phyloP scores from a whole-genome alignment of 2,113 vertebrate genomes.

The Notiomystis cincta region DNA sequence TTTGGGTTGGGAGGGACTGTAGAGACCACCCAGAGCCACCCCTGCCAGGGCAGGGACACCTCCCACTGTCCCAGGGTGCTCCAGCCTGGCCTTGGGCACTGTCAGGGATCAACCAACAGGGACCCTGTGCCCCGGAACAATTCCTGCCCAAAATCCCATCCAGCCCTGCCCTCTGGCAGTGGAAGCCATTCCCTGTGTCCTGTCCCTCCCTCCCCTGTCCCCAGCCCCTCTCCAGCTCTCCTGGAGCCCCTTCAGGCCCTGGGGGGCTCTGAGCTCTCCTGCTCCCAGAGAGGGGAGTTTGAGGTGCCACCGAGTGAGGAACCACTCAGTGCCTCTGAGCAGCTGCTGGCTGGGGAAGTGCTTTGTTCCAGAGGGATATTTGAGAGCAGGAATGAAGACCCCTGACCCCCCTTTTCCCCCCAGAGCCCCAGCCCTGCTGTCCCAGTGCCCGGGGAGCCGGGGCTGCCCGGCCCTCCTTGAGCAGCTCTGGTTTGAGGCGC shows the following conservation, averaged over 20 bases:
- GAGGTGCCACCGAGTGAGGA: background rate
- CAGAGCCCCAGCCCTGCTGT: background rate
- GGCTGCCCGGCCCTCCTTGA: background rate
- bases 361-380: background rate
- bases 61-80: background rate
- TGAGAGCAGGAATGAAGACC: background rate
- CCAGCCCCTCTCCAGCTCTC: background rate
- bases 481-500: background rate
- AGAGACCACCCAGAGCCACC: background rate
- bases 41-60: background rate
- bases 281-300: no score
- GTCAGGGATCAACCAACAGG: no score
- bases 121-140: background rate
- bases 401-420: background rate
- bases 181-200: background rate
- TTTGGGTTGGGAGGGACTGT: rapidly evolving
- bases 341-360: background rate
- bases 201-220: background rate
- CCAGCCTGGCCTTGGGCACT: background rate
- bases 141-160: background rate
- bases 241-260: background rate
- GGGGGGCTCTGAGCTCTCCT: background rate
- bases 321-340: background rate
- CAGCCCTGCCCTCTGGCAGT: rapidly evolving
- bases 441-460: background rate